These are phyloP conservation scores for Actenoides lindsayi DNA, from an alignment of 2,113 vertebrate genomes.

Conservation along the genomic window DNA sequence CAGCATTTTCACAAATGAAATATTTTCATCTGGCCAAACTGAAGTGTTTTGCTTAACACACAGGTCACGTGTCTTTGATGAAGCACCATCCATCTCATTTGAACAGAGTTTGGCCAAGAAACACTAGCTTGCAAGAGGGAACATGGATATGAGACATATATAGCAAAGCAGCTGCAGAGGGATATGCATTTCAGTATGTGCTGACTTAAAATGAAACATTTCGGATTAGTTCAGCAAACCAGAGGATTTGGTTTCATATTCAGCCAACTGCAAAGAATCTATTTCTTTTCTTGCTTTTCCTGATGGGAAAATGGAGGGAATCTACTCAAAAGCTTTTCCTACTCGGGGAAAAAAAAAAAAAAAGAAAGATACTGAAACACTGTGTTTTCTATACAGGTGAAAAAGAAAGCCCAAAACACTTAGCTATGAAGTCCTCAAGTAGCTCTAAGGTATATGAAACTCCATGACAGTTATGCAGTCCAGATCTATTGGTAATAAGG, in stretches of 20 bases:
- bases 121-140: neutral
- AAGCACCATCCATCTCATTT: neutral
- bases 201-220: slow-evolving; percentile 33
- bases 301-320: neutral
- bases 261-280: neutral
- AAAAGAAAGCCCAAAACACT: neutral
- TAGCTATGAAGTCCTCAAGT: neutral
- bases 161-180: slow-evolving; percentile 10
- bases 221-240: slow-evolving; percentile 20
- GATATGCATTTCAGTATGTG: slow-evolving; percentile 5
- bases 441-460: neutral
- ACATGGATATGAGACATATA: neutral
- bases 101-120: neutral
- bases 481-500: neutral
- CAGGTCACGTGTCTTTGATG: neutral
- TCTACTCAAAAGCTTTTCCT: neutral
- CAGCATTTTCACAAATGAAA: neutral
- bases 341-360: neutral
- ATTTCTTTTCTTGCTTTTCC: neutral
- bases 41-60: neutral
- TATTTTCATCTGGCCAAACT: neutral
- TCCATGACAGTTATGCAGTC: neutral
- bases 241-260: slow-evolving; percentile 32
- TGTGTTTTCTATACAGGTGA: neutral
- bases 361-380: neutral